Evolutionary conservation across 2,888 invertebrate genomes (phyloP), one percentile per base, ranked within the genome.

Genomic region (Lasius fuliginosus): DNA sequence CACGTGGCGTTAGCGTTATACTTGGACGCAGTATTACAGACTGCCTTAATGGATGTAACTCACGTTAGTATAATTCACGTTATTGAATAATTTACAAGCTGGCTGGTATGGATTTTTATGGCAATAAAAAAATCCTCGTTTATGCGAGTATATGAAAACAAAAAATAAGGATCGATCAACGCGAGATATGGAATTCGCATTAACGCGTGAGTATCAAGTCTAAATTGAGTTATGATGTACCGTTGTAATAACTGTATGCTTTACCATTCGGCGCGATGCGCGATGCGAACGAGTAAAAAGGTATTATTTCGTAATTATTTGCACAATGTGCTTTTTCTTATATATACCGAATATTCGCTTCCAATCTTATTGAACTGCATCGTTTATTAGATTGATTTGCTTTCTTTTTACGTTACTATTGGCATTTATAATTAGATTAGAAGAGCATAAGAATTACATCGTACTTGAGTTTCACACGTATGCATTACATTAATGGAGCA

Each of bases 191-290:
- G 75, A 82, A 82, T 82, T 75, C 27, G 42, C 46, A 67, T 79
- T 69, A 58, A 69, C 53, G 67, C 76, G 9, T 8, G n/a, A 49
- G 64, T 53, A 46, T 79, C 18, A 46, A 18, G 23, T 58, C 40
- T 42, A 79, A 79, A 79, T 79, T 69, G 58, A 79, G 27, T 79
- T 79, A 60, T 46, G 46, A 30, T 68, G n/a, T 79, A 79, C 79
- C 79, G 79, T 77, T 77, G 77, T 79, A 46, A 79, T 79, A 79
- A 79, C 69, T 40, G 79, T 79, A 79, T 46, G 42, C 40, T 69
- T 58, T 79, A 42, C 69, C 79, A 79, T 79, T 79, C 58, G 79
- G 42, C 79, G 79, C 23, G 69, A 33, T 33, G 36, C 36, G 23
- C 9, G 23, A 53, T 23, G 23, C 15, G 62, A 53, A 53, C n/a